Conservation (phyloP, 2,888 invertebrate genomes). For the Tinea semifulvella region DNA sequence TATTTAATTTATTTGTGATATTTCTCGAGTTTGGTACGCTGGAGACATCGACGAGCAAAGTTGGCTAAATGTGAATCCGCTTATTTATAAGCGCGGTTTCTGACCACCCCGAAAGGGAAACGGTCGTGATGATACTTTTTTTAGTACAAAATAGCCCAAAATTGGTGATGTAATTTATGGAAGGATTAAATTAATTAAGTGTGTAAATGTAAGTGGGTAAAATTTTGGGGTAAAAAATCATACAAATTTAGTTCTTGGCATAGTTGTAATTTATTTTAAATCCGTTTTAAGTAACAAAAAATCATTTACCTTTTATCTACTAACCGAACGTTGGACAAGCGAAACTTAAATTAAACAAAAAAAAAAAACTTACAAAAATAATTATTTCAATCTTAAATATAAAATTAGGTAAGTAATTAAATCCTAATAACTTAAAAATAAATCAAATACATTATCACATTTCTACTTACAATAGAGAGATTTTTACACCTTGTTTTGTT, state of each 20-base stretch:
- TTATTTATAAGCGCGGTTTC: no score
- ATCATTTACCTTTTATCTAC: conserved; percentile 38
- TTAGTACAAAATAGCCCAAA: no score
- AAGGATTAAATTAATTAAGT: no score
- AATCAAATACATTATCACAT: conserved; percentile 63
- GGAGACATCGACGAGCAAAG: no score
- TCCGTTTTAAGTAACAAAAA: conserved; percentile 66
- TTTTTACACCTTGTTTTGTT: conserved; percentile 31
- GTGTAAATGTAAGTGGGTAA: no score
- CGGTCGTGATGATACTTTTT: no score
- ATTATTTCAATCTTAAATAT: conserved; percentile 7
- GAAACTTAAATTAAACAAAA: conserved; percentile 55
- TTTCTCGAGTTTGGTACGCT: no score
- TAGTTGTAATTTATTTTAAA: conserved; percentile 65
- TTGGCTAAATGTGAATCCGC: no score
- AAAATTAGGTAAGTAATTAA: conserved; percentile 51
- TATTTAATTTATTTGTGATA: no score
- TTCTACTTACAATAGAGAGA: conserved; percentile 67
- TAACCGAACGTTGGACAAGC: conserved; percentile 59
- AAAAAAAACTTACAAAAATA: conserved; percentile 10
- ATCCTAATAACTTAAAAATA: conserved; percentile 53
- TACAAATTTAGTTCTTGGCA: conserved; percentile 49
- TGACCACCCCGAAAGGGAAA: no score
- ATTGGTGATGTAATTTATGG: no score
- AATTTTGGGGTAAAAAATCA: conserved; percentile 33